Conservation (phyloP, 1,140 invertebrate species). For the Drusus annulatus region DNA sequence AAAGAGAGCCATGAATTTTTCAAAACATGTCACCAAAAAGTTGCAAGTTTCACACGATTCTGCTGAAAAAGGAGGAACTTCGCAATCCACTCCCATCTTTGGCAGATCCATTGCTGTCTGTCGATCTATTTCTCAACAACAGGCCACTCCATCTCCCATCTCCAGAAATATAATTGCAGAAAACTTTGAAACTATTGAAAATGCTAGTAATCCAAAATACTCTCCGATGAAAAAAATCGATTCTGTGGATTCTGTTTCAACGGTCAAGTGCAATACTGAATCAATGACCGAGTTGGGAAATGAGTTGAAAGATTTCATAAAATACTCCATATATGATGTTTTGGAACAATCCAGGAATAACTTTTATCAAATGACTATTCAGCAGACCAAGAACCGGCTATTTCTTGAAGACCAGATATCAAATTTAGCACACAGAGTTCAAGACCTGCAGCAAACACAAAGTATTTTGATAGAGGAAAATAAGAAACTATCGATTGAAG, state of each 20-base stretch:
- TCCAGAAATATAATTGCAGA: slow-evolving; percentile 49
- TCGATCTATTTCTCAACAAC: slow-evolving; percentile 10
- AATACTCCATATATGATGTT: slow-evolving; percentile 64
- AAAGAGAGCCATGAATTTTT: slow-evolving; percentile 14
- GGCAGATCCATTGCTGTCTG: slow-evolving; percentile 6
- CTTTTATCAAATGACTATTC: slow-evolving; percentile 67
- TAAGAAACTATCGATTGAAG: slow-evolving; percentile 65
- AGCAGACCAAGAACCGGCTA: slow-evolving; percentile 68
- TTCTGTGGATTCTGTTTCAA: slow-evolving; percentile 46
- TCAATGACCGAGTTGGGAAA: slow-evolving; percentile 62
- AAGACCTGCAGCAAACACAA: slow-evolving; percentile 64
- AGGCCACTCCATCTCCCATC: slow-evolving; percentile 61
- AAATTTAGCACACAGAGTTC: slow-evolving; percentile 64
- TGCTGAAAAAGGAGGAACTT: slow-evolving; percentile 16
- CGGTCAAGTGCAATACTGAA: slow-evolving; percentile 47
- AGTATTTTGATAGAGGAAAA: slow-evolving; percentile 66
- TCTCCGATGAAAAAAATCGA: slow-evolving; percentile 40
- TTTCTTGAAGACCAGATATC: slow-evolving; percentile 67
- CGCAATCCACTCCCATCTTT: slow-evolving; percentile 50
- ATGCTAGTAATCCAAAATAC: slow-evolving; percentile 29
- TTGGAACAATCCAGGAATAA: slow-evolving; percentile 67
- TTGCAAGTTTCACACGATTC: slow-evolving; percentile 21
- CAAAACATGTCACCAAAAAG: neutral
- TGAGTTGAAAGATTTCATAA: slow-evolving; percentile 69
- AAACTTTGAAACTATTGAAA: slow-evolving; percentile 43